These are phyloP conservation scores for Rhombomys opimus DNA, from an alignment of 2,113 vertebrate genomes.

Conservation along the genomic window DNA sequence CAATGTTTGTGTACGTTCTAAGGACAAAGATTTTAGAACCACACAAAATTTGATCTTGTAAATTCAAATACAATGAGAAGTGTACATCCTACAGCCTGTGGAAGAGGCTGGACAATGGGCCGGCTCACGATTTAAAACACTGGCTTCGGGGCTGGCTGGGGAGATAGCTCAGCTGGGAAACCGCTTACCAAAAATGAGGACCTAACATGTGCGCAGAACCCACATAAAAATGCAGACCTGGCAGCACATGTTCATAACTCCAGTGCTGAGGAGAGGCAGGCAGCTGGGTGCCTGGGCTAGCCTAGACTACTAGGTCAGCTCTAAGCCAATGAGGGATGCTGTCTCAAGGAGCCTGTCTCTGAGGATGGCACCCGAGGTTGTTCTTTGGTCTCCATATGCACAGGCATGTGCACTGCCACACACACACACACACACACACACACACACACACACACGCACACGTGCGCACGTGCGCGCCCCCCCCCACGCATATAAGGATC, in stretches of 20 bases:
- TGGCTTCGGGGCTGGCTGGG: neutral
- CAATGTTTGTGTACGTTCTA: neutral
- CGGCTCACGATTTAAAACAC: neutral
- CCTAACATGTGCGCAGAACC: neutral
- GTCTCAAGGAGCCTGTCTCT: neutral
- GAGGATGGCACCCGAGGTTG: neutral
- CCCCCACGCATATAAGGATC: no score
- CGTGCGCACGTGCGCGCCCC: no score
- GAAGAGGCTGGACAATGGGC: neutral
- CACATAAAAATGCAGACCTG: neutral
- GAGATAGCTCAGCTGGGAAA: neutral
- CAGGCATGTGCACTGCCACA: neutral
- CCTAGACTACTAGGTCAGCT: neutral
- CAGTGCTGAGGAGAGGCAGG: neutral
- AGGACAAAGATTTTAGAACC: conserved; percentile 13
- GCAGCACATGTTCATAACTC: no score
- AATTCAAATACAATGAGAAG: conserved; percentile 42
- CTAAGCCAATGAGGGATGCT: neutral
- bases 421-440: neutral
- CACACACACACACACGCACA: neutral
- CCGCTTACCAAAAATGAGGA: neutral
- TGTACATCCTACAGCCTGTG: neutral
- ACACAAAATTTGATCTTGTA: neutral
- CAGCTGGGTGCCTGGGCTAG: neutral
- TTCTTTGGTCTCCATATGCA: neutral